These are phyloP conservation scores for pig (Sus scrofa) DNA, from an alignment of 2,113 vertebrate genomes.

Conservation along the genomic window T2T-Sscrofa CM000821.6:1517501-1518000, in stretches of 20 bases:
- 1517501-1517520: not conserved
- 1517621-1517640: not conserved
- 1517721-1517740: not conserved
- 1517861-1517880: not conserved
- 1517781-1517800: not conserved
- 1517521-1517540: not conserved
- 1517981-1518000: not conserved
- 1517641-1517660: not conserved
- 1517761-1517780: slow-evolving; percentile 11
- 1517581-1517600: not conserved
- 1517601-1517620: not conserved
- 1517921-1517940: not conserved
- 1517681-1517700: not conserved
- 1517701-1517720: not conserved
- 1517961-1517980: not conserved
- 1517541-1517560: not conserved
- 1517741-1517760: not conserved
- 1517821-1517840: not conserved
- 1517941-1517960: not conserved
- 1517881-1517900: not conserved
- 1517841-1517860: not conserved
- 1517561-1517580: not conserved
- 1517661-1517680: not conserved
- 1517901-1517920: not conserved
- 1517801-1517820: slow-evolving; percentile 11